phyloP scores from a whole-genome alignment of 2,113 vertebrate genomes.

The Pterocles gutturalis region DNA sequence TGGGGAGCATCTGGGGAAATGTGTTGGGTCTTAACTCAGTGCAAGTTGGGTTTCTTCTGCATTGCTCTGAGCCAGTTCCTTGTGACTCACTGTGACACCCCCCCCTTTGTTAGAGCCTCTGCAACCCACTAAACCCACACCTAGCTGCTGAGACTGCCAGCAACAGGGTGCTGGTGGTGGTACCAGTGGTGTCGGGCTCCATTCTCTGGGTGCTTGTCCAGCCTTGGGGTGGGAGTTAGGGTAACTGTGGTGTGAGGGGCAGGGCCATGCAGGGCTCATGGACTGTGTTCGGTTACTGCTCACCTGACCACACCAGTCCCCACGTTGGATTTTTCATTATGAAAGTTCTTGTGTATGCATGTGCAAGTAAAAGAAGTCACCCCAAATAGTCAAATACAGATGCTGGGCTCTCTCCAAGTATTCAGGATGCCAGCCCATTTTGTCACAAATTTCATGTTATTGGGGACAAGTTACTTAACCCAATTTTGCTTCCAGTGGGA shows the following conservation, averaged over 20 bases:
- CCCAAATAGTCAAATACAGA: background rate
- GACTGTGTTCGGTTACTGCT: background rate
- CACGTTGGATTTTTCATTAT: background rate
- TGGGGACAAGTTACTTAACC: background rate
- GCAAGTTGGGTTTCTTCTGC: background rate
- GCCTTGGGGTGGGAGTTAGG: background rate
- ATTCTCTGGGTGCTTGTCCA: background rate
- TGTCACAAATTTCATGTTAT: background rate
- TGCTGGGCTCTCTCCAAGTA: background rate
- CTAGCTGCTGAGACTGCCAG: background rate
- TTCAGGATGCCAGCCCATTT: background rate
- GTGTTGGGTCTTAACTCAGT: background rate
- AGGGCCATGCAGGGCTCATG: rapidly evolving
- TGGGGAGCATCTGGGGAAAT: background rate
- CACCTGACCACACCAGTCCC: no score
- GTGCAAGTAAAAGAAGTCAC: background rate
- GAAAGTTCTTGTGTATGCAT: background rate
- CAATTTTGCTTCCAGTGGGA: background rate
- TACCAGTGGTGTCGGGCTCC: background rate
- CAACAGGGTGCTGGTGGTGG: background rate
- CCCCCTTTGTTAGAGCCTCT: background rate
- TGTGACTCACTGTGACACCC: background rate
- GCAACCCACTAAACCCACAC: background rate
- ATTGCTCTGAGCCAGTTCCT: background rate
- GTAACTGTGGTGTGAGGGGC: background rate